These are phyloP conservation scores for Parasteatoda tepidariorum DNA, from an alignment of 1,140 invertebrate species.

Conservation along the genomic window DNA sequence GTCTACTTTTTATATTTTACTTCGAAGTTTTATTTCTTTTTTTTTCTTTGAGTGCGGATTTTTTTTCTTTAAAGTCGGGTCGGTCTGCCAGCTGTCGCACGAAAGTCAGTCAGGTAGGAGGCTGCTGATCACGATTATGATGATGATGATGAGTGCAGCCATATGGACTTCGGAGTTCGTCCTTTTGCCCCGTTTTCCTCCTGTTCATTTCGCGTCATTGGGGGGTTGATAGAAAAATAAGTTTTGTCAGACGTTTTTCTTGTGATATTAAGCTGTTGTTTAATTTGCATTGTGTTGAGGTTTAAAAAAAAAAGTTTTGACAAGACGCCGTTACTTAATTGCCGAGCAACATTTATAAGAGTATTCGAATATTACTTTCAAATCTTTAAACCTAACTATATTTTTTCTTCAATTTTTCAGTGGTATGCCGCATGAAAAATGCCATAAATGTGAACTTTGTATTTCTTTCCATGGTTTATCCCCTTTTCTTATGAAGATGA, in stretches of 20 bases:
- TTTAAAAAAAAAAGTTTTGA: no score
- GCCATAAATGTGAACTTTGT: no score
- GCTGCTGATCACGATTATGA: constrained; percentile 28
- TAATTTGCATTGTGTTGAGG: not conserved
- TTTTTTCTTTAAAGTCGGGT: not conserved
- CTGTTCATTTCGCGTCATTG: constrained; percentile 16
- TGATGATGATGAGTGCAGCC: constrained; percentile 50
- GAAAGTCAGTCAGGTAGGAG: constrained; percentile 43
- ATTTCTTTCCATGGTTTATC: no score
- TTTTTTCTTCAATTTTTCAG: no score
- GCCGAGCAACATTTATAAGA: no score
- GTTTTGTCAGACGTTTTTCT: not conserved
- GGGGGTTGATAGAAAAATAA: not conserved
- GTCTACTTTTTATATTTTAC: not conserved
- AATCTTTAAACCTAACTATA: no score
- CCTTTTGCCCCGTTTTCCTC: constrained; percentile 29
- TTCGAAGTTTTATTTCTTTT: not conserved
- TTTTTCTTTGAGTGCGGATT: not conserved
- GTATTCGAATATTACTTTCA: no score
- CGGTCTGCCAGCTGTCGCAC: constrained; percentile 51
- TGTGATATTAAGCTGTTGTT: not conserved
- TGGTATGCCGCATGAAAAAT: no score
- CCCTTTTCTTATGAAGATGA: no score
- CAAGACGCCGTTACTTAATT: no score
- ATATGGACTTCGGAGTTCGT: constrained; percentile 48